Evolutionary conservation across 2,113 vertebrate species (phyloP).

Genomic region (Sebastes fasciatus): DNA sequence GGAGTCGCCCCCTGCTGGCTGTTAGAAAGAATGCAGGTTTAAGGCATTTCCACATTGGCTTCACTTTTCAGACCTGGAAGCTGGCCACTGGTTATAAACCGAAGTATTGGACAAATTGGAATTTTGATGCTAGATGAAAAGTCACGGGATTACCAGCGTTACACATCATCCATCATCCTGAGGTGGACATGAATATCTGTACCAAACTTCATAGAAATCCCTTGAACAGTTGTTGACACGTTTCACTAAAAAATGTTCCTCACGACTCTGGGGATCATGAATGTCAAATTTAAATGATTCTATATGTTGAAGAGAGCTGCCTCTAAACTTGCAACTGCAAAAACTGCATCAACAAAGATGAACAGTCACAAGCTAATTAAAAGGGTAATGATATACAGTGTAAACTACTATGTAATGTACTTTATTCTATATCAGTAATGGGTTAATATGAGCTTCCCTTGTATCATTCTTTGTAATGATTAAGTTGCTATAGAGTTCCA

Average conservation of each 20-base stretch:
- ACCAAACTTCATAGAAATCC: not conserved
- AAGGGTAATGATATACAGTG: not conserved
- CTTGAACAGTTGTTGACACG: not conserved
- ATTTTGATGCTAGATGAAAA: not conserved
- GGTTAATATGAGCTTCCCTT: not conserved
- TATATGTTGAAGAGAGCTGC: not conserved
- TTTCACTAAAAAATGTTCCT: not conserved
- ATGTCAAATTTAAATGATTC: not conserved
- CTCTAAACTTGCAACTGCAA: not conserved
- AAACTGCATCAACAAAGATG: not conserved
- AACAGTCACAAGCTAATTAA: not conserved
- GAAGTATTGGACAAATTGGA: not conserved
- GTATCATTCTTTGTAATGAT: not conserved
- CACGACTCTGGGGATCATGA: not conserved
- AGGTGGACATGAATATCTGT: not conserved
- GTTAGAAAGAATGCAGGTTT: too few species aligned
- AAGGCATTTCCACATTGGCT: too few species aligned
- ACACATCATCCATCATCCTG: not conserved
- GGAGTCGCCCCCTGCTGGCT: too few species aligned
- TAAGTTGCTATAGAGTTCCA: not conserved
- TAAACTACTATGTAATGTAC: not conserved
- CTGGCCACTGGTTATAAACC: not conserved
- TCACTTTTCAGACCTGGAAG: too few species aligned
- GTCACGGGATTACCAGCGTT: not conserved
- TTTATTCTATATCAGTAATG: not conserved